Evolutionary conservation across 2,888 invertebrate species (phyloP), one percentile per base, ranked within the genome.

Genomic region (Acronicta leporina): DNA sequence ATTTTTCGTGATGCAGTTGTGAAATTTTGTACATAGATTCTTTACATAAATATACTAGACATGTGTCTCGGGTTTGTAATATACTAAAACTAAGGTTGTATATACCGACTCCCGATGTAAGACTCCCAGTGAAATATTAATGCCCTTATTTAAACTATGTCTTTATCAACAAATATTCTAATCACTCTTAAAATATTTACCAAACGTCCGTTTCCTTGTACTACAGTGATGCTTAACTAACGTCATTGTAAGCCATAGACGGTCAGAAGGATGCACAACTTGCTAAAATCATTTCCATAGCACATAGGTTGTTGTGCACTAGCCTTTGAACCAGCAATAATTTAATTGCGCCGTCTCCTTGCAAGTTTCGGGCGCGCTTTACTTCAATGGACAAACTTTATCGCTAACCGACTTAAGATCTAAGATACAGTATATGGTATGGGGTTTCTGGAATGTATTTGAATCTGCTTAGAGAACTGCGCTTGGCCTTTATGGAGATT

Each of bases 251-350:
- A 53, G 15, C 55, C 67, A 62, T 45, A 73, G 75, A 64, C 66
- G 40, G 62, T 61, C 67, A 63, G 46, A 57, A 63, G 62, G 68
- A 67, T 55, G 73, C 62, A 61, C 73, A 87, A 85, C 81, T 87
- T 81, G 75, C 79, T 86, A 82, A 87, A 86, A 80, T 85, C 77
- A 88, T 90, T 88, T 88, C 86, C 88, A 86, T 84, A 85, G 79
- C 68, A 79, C 78, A 78, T 80, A 77, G 81, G 75, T 75, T 75
- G 86, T 87, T 89, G 88, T 90, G 88, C 90, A 87, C 88, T 91
- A 83, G 89, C 87, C 90, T 93, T 92, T 91, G 92, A 91, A 88
- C 88, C 78, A 82, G 86, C 88, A 84, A 87, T 92, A 92, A 93
- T 90, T 91, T 88, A 90, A 93, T 93, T 91, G 90, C 82, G 85